phyloP scores from a whole-genome alignment of 2,113 vertebrate genomes.

The Nothobranchius furzeri region DNA sequence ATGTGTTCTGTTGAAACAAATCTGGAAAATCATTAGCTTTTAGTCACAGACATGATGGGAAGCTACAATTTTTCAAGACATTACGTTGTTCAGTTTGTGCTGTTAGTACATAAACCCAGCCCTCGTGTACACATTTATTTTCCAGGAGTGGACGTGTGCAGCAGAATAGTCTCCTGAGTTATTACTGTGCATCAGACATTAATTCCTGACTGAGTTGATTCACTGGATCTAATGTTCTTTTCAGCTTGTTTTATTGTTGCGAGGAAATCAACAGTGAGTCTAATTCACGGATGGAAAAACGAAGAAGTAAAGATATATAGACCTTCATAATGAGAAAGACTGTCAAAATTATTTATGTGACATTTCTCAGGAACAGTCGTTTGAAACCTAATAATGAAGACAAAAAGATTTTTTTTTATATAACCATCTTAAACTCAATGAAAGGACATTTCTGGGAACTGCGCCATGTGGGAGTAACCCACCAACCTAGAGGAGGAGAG shows the following conservation, averaged over 20 bases:
- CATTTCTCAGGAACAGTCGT: conserved; percentile 35
- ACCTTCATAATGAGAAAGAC: conserved; percentile 12
- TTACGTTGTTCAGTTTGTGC: not conserved
- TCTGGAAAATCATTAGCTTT: not conserved
- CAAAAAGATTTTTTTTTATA: conserved; percentile 41
- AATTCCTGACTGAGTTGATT: not conserved
- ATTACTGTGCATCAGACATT: not conserved
- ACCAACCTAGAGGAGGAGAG: conserved; percentile 47
- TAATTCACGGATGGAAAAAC: not conserved
- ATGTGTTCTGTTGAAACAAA: not conserved
- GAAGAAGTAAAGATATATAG: not conserved
- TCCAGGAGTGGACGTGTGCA: too few relatives aligned
- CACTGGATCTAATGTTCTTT: not conserved
- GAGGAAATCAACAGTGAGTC: not conserved
- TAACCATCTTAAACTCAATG: conserved; percentile 40
- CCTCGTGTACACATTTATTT: too few relatives aligned
- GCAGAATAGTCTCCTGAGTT: not conserved
- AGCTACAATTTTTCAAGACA: not conserved
- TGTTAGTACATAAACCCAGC: not conserved
- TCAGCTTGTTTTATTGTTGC: conserved; percentile 9
- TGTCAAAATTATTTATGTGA: conserved; percentile 42
- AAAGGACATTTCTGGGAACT: conserved; percentile 39
- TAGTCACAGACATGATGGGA: not conserved
- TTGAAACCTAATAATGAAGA: conserved; percentile 42
- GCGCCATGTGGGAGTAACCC: conserved; percentile 41